phyloP scores from a whole-genome alignment of 2,113 vertebrate genomes.

The Oreamnos americanus region DNA sequence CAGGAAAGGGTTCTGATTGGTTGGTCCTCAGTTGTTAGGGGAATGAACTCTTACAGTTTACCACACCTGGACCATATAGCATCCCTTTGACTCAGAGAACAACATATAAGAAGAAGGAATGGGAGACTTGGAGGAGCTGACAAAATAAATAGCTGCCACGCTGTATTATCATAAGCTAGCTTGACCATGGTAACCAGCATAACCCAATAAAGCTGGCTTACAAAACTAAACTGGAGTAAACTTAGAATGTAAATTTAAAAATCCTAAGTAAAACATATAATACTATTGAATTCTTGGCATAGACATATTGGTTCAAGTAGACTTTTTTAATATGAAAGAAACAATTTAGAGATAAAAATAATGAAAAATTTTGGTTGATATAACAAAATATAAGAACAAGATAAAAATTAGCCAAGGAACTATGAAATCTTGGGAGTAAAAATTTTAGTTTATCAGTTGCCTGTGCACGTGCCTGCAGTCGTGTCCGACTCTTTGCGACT shows the following conservation, averaged over 20 bases:
- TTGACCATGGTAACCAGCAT: background rate
- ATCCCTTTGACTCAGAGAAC: background rate
- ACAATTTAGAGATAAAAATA: background rate
- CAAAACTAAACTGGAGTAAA: background rate
- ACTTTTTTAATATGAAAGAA: background rate
- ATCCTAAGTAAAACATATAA: background rate
- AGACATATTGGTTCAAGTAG: background rate
- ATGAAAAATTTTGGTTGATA: background rate
- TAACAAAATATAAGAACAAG: background rate
- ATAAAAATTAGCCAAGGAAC: background rate
- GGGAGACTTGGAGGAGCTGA: background rate
- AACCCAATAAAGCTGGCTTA: background rate
- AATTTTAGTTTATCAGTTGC: background rate
- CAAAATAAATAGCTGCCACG: background rate
- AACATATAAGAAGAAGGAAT: background rate
- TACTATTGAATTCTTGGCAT: background rate
- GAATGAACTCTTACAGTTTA: background rate
- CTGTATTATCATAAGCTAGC: background rate
- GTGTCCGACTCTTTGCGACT: background rate
- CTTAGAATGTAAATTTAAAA: background rate
- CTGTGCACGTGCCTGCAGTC: background rate
- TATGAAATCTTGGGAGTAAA: background rate
- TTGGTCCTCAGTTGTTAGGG: background rate
- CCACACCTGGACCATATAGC: background rate
- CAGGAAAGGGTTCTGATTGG: background rate